Evolutionary conservation across 1,140 invertebrate genomes (phyloP).

Genomic region (Cepaea nemoralis): DNA sequence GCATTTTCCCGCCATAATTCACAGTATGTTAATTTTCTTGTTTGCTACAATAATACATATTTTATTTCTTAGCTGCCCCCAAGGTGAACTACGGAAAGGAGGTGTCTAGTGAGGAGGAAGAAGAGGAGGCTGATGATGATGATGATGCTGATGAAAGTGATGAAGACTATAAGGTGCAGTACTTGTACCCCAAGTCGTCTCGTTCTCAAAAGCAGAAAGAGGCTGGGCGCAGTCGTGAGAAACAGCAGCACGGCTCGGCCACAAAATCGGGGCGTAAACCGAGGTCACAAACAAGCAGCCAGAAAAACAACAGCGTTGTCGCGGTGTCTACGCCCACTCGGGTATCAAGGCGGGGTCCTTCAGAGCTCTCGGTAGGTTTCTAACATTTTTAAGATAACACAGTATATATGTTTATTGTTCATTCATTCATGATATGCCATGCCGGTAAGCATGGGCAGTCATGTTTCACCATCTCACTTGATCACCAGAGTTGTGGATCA

Average conservation of each 20-base stretch:
- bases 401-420: too few relatives aligned
- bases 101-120: too few relatives aligned
- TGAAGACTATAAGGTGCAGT: constrained; percentile 47
- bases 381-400: too few relatives aligned
- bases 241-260: not conserved
- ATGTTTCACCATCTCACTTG: too few relatives aligned
- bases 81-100: constrained; percentile 37
- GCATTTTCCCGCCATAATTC: too few relatives aligned
- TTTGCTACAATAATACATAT: not conserved
- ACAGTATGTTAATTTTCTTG: not conserved
- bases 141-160: constrained; percentile 48
- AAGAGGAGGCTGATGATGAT: constrained; percentile 36
- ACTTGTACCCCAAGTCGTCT: constrained; percentile 5
- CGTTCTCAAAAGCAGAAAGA: constrained; percentile 2
- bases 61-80: constrained; percentile 37
- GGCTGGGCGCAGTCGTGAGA: not conserved
- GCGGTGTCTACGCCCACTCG: not conserved
- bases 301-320: constrained; percentile 11
- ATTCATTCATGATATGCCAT: too few relatives aligned
- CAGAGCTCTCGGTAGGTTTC: constrained; percentile 62
- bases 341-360: constrained; percentile 56
- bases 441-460: too few relatives aligned
- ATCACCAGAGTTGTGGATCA: too few relatives aligned
- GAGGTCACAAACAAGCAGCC: not conserved
- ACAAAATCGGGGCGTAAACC: not conserved